Conservation (phyloP, 2,888 invertebrate genomes). For the Drosophila putrida region DNA sequence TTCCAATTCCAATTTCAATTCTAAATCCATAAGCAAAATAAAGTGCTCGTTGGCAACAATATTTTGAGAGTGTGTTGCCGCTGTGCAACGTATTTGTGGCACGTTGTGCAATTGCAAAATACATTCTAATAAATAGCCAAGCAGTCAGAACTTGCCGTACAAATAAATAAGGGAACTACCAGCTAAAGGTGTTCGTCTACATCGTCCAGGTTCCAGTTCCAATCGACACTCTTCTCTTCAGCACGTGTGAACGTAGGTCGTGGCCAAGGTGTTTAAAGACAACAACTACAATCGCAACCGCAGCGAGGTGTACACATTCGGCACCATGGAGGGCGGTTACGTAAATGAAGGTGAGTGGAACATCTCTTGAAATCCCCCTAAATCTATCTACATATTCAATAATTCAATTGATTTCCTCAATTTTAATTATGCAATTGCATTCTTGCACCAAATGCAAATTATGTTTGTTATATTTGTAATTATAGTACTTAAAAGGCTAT, state of each 20-base stretch:
- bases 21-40: slow-evolving; percentile 21
- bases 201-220: slow-evolving; percentile 49
- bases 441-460: slow-evolving; percentile 2
- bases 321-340: slow-evolving; percentile 85
- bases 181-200: slow-evolving; percentile 65
- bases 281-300: slow-evolving; percentile 64
- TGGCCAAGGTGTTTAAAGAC: slow-evolving; percentile 72
- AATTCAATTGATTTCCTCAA: slow-evolving; percentile 12
- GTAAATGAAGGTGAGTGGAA: slow-evolving; percentile 84
- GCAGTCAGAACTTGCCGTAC: slow-evolving; percentile 43
- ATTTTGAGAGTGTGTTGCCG: slow-evolving; percentile 40
- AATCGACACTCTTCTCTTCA: slow-evolving; percentile 1
- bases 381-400: not conserved
- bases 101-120: slow-evolving; percentile 65
- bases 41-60: slow-evolving; percentile 49
- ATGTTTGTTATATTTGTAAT: not conserved
- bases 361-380: not conserved
- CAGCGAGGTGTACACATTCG: slow-evolving; percentile 83
- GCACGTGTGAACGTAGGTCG: slow-evolving; percentile 66
- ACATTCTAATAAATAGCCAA: slow-evolving; percentile 71
- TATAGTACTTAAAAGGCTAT: not conserved
- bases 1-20: slow-evolving; percentile 18
- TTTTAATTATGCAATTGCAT: slow-evolving; percentile 3
- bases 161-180: slow-evolving; percentile 58
- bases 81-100: slow-evolving; percentile 25